These are phyloP conservation scores for Vireo griseus DNA, from an alignment of 2,797 vertebrate genomes.

Conservation along the genomic window DNA sequence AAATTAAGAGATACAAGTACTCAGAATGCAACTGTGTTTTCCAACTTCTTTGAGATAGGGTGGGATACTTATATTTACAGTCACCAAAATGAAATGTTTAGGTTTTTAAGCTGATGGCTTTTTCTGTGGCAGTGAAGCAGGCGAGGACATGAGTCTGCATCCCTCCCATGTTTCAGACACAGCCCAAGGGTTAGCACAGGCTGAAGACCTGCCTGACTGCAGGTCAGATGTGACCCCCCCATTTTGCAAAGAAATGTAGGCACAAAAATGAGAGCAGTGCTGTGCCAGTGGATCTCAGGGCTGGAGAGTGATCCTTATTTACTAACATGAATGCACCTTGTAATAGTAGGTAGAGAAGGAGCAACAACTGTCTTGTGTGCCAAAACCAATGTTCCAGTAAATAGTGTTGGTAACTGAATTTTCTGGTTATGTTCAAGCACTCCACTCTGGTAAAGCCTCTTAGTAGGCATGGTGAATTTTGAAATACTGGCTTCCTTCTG, in stretches of 20 bases:
- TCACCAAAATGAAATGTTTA: background rate
- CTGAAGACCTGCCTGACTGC: background rate
- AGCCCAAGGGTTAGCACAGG: background rate
- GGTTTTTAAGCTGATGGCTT: background rate
- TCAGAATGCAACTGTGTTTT: background rate
- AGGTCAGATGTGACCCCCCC: background rate
- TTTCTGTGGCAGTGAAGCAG: background rate
- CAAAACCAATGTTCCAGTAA: background rate
- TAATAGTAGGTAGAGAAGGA: background rate
- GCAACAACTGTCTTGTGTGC: background rate
- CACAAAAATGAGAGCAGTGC: accelerated
- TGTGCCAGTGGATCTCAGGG: background rate
- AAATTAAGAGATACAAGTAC: background rate
- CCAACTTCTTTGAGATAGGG: background rate
- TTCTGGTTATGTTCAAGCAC: background rate
- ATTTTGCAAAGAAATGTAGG: background rate
- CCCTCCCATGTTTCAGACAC: background rate
- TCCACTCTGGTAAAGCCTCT: background rate
- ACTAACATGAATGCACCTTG: background rate
- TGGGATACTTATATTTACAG: background rate
- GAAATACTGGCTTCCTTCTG: background rate
- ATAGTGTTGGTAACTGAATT: background rate
- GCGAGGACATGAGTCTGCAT: background rate
- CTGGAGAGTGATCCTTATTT: background rate
- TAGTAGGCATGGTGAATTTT: background rate